Base-by-base conservation (phyloP, 2,888 invertebrate species). In the Rhynchonema sp. region DNA sequence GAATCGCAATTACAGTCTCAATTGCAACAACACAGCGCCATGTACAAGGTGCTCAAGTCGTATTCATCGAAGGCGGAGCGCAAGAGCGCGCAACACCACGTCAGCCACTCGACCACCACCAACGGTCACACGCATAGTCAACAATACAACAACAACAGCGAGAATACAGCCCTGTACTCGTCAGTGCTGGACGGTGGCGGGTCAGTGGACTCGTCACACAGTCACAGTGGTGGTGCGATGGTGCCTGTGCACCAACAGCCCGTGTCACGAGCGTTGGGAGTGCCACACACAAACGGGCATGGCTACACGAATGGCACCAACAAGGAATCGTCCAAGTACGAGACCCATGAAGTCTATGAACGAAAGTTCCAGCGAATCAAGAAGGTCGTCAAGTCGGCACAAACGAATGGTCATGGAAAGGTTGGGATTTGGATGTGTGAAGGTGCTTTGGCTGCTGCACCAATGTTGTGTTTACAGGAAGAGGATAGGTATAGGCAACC, bases 1-100 rank as follows among this genome's bases (percentile, higher is more conserved):
- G n/a, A n/a, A n/a, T n/a, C n/a, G n/a, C n/a, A n/a, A n/a, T n/a
- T n/a, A n/a, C n/a, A n/a, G n/a, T n/a, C n/a, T n/a, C n/a, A n/a
- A n/a, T n/a, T n/a, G n/a, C n/a, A n/a, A n/a, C n/a, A n/a, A n/a
- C n/a, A n/a, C n/a, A 52, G 23, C 2, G 60, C 80, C 67, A 84
- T 86, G 82, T 86, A 86, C 74, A 82, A 84, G 73, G 86, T 86
- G 76, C 83, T 85, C 65, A 83, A 84, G 75, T 69, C 70, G 54
- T 84, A 84, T 61, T 64, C 65, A 59, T 65, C 65, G 60, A 69
- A 69, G 62, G 66, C 68, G 29, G 68, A 69, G 62, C 64, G 67
- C 46, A 72, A 71, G 62, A 69, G 68, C 54, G 68, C 70, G 53
- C 62, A 64, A 46, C 64, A 66, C n/a, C 64, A 52, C 3, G 59